phyloP scores from a whole-genome alignment of 2,797 vertebrate species.

The Tapirus indicus region DNA sequence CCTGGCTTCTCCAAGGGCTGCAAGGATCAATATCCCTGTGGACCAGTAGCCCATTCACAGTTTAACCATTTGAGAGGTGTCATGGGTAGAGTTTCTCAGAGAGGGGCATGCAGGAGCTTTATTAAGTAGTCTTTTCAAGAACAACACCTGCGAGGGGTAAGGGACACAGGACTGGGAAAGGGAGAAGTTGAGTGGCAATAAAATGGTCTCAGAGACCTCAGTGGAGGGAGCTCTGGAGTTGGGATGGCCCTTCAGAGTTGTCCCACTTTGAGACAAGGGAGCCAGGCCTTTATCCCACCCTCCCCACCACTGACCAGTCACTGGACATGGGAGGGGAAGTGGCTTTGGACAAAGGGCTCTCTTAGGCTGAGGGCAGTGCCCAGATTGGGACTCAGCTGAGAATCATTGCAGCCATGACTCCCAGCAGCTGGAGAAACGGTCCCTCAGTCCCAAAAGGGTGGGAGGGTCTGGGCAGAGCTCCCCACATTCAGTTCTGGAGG shows the following conservation, averaged over 20 bases:
- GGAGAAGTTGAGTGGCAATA: background rate
- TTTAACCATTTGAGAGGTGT: background rate
- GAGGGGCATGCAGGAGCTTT: fast-evolving
- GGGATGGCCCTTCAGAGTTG: background rate
- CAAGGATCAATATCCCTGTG: background rate
- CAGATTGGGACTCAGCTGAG: background rate
- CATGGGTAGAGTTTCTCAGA: background rate
- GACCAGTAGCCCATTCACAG: background rate
- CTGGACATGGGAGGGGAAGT: too few relatives aligned
- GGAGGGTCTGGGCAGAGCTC: background rate
- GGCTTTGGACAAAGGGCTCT: background rate
- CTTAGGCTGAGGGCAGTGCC: background rate
- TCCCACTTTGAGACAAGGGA: background rate
- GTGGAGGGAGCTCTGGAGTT: background rate
- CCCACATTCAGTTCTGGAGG: background rate
- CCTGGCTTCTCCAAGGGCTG: background rate
- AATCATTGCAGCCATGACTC: background rate
- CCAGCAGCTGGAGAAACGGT: background rate
- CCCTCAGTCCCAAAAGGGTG: background rate
- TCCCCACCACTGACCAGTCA: background rate
- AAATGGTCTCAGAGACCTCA: background rate
- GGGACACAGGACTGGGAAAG: background rate
- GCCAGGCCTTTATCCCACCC: background rate
- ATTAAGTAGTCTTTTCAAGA: background rate
- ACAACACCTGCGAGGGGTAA: background rate